Percentiles rank a stretch among this genome's conserved stretches.
phyloP scores from a whole-genome alignment of 2,113 vertebrate genomes.

The Nothocercus julius region DNA sequence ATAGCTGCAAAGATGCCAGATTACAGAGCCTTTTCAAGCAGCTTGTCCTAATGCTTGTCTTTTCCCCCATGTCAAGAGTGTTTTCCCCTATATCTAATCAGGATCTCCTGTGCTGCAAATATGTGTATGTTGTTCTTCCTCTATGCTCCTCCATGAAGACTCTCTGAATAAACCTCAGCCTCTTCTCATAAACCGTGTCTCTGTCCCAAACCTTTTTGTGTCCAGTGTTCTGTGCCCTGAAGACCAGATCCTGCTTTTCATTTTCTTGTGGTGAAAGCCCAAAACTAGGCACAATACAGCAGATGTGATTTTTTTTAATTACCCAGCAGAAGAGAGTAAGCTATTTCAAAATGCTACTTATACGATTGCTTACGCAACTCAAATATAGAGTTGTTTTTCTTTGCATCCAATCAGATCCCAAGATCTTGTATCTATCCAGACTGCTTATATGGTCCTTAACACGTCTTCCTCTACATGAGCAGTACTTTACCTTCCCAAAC shows the following conservation, averaged over 20 bases:
- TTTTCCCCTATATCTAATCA: not conserved
- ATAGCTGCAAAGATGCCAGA: not conserved
- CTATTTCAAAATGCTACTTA: not conserved
- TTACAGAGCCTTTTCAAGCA: not conserved
- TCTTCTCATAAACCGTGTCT: rapidly evolving
- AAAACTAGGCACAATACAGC: not conserved
- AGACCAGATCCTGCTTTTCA: not conserved
- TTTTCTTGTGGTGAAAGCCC: not conserved
- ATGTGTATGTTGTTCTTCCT: not conserved
- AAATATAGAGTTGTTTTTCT: not conserved
- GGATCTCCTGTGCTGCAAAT: not conserved
- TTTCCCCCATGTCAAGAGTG: not conserved
- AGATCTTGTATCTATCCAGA: not conserved
- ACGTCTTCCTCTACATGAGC: not conserved
- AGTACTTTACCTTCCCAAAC: not conserved
- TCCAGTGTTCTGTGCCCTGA: not conserved
- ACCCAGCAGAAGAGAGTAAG: not conserved
- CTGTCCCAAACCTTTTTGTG: not conserved
- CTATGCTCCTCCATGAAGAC: not conserved
- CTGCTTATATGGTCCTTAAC: not conserved
- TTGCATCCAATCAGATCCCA: not conserved
- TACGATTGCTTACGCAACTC: not conserved
- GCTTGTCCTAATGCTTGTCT: not conserved
- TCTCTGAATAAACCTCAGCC: not conserved
- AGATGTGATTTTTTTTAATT: not conserved